Base-by-base conservation (phyloP, 1,140 invertebrate genomes). In the Amyelois transitella region DNA sequence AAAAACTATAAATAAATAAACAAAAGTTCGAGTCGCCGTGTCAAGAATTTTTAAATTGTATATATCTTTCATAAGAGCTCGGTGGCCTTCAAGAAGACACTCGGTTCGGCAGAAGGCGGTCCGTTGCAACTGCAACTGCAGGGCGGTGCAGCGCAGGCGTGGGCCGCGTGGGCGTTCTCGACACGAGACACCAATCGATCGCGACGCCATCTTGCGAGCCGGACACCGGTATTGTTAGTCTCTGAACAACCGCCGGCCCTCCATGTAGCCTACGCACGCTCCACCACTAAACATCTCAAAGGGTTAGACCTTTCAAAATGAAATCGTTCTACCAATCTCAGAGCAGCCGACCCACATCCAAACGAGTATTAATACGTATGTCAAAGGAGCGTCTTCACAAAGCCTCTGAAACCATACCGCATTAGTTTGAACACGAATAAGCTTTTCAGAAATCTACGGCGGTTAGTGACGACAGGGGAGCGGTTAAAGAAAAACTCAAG, bases 391-490 rank as follows among this genome's bases (percentile, higher is more conserved):
- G 55, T 69, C 62, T 57, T 72, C 58, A 68, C 62, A 75, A 72
- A 81, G 72, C 68, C 66, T 72, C 66, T 71, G 65, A 75, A 79
- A 81, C 75, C 69, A 64, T 75, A 72, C 66, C 73, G 64, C 73
- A 77, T 81, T 81, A 78, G 75, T 77, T 77, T 62, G 72, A 75
- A 82, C 79, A 85, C 71, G 78, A 81, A 75, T 85, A 81, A 82
- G 81, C 81, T 85, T 76, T 85, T 77, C 69, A 71, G 74, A 78
- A 73, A 69, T 72, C 62, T 70, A 57, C 61, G 67, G 55, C 57
- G 64, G 64, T 62, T 60, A 56, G 60, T 58, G 66, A 61, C 60
- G 64, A 66, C 62, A 64, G 62, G 54, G 60, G 32, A 43, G 50
- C n/a, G 59, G 65, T 62, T 61, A 66, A 66, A 64, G 63, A 71